Base-by-base conservation (phyloP, 53 echinoderm and acorn worm genomes). In the Holothuria scabra region DNA sequence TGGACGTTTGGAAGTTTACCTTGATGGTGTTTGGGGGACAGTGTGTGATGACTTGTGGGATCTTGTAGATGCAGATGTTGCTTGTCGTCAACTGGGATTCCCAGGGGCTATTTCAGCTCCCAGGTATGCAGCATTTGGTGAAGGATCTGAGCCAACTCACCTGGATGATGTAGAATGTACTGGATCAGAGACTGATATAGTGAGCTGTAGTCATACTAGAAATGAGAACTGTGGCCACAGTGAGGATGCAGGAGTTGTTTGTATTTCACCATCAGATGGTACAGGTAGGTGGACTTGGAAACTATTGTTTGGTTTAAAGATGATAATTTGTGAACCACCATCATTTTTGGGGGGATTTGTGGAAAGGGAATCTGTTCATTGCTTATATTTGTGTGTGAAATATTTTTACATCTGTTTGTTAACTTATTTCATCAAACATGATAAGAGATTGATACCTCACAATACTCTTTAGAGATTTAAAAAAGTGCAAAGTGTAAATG, bases 31-130 rank as follows among this genome's bases (percentile, higher is more conserved):
- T 12, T 84, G 84, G 84, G 84, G 70, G 3, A 57, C 71, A 2
- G 60, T 84, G 33, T 84, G 84, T 38, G 84, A 70, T 8, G 84
- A 84, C 14, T 62, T 21, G 14, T 84, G 84, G 84, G 56, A 59
- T 37, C 33, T 52, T 19, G 25, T n/a, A 8, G 56, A 84, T 20
- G 84, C 84, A 18, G 13, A 48, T 28, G 84, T 84, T 1, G 71
- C 70, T 5, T 84, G 84, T 38, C 84, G 38, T 1, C 68, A 56
- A 70, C 70, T 84, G 1, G 84, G 84, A 14, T 84, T 69, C 20
- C 1, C 18, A 0, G 84, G 84, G 20, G 84, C 70, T 1, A 70
- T 56, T 23, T 23, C 24, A 5, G 84, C 84, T 8, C 32, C 23
- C 5, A 59, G 57, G 1, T 23, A 60, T 3, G 84, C 57, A 1